Conservation (phyloP, 2,797 vertebrate species). For the Smutsia temminckii region DNA sequence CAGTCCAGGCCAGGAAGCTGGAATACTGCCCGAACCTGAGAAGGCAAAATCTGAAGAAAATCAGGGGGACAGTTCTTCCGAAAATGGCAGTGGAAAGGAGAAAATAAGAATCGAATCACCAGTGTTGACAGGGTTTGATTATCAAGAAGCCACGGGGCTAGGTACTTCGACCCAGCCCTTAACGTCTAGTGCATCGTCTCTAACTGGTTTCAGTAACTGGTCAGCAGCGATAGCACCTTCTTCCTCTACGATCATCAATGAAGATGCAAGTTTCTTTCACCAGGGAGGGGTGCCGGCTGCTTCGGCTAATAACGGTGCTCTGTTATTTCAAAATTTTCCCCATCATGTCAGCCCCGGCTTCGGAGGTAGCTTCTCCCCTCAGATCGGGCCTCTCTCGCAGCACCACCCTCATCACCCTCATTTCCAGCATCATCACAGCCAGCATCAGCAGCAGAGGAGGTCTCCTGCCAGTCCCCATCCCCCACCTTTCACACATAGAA, state of each 20-base stretch:
- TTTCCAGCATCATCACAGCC: slow-evolving; percentile 97
- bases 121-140: slow-evolving; percentile 96
- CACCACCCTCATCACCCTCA: slow-evolving; percentile 97
- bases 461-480: slow-evolving; percentile 97
- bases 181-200: slow-evolving; percentile 95
- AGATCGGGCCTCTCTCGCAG: slow-evolving; percentile 97
- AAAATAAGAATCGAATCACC: slow-evolving; percentile 97
- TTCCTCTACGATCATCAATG: slow-evolving; percentile 95
- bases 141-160: slow-evolving; percentile 95
- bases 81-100: slow-evolving; percentile 93
- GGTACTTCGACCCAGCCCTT: slow-evolving; percentile 94
- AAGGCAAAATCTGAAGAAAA: slow-evolving; percentile 92
- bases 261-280: slow-evolving; percentile 98
- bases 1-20: slow-evolving; percentile 93
- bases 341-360: slow-evolving; percentile 97
- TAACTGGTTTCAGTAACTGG: slow-evolving; percentile 99
- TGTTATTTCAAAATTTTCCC: slow-evolving; percentile 99
- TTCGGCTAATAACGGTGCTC: slow-evolving; percentile 94
- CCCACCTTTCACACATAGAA: slow-evolving; percentile 95
- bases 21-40: slow-evolving; percentile 93
- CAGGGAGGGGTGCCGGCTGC: slow-evolving; percentile 91
- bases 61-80: slow-evolving; percentile 92
- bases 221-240: slow-evolving; percentile 96
- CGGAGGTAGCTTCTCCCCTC: slow-evolving; percentile 96
- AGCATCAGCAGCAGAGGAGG: slow-evolving; percentile 96